Percentiles rank a stretch among this genome's conserved stretches.
Evolutionary conservation across 2,888 invertebrate genomes (phyloP).

Genomic region (Rutpela maculata): DNA sequence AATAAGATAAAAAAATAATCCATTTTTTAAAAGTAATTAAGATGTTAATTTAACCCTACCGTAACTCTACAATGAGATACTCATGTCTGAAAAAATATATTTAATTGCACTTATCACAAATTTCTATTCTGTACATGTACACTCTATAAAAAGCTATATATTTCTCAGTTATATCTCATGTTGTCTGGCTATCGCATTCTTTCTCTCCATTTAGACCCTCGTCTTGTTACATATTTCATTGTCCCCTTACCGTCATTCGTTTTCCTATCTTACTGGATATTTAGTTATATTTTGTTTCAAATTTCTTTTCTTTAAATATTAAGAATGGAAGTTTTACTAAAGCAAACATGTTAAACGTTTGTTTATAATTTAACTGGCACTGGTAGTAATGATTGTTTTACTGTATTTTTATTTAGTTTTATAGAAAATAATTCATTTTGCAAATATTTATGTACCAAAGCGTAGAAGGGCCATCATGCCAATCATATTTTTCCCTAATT

Average conservation of each 20-base stretch:
- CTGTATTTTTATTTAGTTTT: too few relatives aligned
- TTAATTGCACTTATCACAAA: constrained; percentile 3
- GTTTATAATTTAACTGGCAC: too few relatives aligned
- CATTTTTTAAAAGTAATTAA: too few relatives aligned
- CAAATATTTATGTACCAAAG: too few relatives aligned
- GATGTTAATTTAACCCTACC: too few relatives aligned
- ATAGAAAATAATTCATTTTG: too few relatives aligned
- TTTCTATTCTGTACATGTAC: not conserved
- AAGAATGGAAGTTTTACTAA: not conserved
- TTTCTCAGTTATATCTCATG: constrained; percentile 58
- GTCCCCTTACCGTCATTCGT: constrained; percentile 33
- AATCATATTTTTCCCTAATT: too few relatives aligned
- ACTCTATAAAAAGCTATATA: constrained; percentile 47
- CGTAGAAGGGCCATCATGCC: too few relatives aligned
- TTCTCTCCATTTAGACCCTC: constrained; percentile 49
- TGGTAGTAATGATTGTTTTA: too few relatives aligned
- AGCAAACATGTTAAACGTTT: too few relatives aligned
- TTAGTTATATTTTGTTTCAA: constrained; percentile 27
- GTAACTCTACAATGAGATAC: not conserved
- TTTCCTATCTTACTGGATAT: constrained; percentile 30
- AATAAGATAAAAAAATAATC: too few relatives aligned
- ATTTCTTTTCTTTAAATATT: constrained; percentile 21
- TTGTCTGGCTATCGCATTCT: constrained; percentile 54
- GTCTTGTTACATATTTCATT: constrained; percentile 37
- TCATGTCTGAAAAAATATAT: not conserved